These are phyloP conservation scores for Boulengeromyrus knoepffleri DNA, from an alignment of 2,113 vertebrate species.

Conservation along the genomic window DNA sequence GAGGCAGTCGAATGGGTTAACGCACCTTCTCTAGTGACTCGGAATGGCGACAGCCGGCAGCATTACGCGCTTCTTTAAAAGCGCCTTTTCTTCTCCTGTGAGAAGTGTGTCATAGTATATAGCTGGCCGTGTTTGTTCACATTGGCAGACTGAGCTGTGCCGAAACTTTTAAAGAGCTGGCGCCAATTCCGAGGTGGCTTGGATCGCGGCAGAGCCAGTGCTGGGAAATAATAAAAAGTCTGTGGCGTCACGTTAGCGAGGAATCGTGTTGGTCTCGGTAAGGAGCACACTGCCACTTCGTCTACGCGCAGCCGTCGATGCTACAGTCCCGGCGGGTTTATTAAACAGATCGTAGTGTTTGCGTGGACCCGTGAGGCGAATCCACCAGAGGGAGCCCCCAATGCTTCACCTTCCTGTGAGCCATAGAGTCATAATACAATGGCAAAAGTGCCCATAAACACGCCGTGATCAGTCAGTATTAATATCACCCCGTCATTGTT, in stretches of 20 bases:
- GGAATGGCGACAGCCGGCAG: not conserved
- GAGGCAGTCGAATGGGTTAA: not conserved
- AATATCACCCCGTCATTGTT: not conserved
- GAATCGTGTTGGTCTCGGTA: not conserved
- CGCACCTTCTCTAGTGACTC: not conserved
- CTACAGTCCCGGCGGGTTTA: not conserved
- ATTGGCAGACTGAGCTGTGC: conserved; percentile 1
- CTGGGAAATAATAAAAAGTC: conserved; percentile 20
- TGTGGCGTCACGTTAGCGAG: conserved; percentile 4
- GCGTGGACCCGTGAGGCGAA: not conserved
- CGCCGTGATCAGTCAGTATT: not conserved
- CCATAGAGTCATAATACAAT: not conserved
- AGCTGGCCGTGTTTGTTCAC: conserved; percentile 12
- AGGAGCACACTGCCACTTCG: not conserved
- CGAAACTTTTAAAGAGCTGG: conserved; percentile 26
- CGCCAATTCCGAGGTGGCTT: conserved; percentile 9
- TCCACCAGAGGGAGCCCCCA: not conserved
- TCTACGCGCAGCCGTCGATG: not conserved
- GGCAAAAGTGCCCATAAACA: not conserved
- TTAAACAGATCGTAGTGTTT: not conserved
- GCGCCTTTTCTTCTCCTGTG: not conserved
- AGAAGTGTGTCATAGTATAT: not conserved
- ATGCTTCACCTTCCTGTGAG: not conserved
- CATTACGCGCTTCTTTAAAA: not conserved
- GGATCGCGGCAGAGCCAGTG: conserved; percentile 12